Base-by-base conservation (phyloP, 2,113 vertebrate genomes). In the Hippolais icterina region DNA sequence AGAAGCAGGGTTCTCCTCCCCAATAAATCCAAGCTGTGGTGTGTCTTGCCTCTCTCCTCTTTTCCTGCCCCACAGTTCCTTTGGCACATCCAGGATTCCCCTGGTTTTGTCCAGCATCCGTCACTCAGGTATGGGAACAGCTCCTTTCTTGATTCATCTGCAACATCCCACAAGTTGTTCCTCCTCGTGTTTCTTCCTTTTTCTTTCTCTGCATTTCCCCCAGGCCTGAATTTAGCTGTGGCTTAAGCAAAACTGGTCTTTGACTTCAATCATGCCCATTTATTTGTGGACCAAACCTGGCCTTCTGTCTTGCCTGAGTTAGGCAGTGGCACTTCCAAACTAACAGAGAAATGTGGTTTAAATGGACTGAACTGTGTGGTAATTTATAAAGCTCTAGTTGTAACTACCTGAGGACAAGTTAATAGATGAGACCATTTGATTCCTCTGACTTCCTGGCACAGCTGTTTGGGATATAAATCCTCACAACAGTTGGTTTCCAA, bases 381-480 rank as follows among this genome's bases (percentile, higher is more conserved):
- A 74, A 87, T 97, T 96, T 95, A 78, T 97, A 95, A 96, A 97
- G 94, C 96, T 97, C 94, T 70, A 61, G 95, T 97, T 90, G 88
- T 89, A 97, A 94, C 85, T 88, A 90, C 95, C 93, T 23, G 33
- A 96, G 96, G 95, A 94, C 94, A 90, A 96, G 90, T 96, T 97
- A 95, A 97, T 96, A 77, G 96, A 96, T 97, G 94, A 94, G 94
- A 92, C 95, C 79, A 74, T 97, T 97, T 97, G 96, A 95, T 96
- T 97, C 94, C 97, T 95, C 88, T 89, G 96, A 94, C 95, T 97
- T 96, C 95, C 90, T 97, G 97, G 97, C 97, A 97, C 96, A 96
- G 97, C 96, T 97, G 87, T 84, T 96, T 95, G 94, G 87, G 86
- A 94, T 96, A 96, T 97, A 98, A 98, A 98, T 98, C 97, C 97